A percentile compares a stretch with the other conserved stretches of the same genome.
These are phyloP conservation scores for Odontothrips loti DNA, from an alignment of 2,888 invertebrate species.

Conservation along the genomic window DNA sequence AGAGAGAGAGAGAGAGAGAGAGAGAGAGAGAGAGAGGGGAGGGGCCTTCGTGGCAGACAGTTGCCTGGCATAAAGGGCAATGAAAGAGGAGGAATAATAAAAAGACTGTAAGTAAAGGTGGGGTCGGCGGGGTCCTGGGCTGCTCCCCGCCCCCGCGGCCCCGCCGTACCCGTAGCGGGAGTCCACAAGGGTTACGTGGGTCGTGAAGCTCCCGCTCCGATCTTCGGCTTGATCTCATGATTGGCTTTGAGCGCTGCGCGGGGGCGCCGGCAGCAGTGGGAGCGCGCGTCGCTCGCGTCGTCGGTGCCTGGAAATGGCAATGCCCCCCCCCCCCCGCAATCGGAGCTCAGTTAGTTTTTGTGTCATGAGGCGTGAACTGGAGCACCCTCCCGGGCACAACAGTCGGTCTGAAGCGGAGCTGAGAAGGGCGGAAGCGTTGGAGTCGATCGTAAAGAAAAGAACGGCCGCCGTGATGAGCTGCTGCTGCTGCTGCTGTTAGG, in stretches of 20 bases:
- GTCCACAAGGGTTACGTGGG: no score
- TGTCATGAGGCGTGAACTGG: no score
- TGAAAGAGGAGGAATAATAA: background rate
- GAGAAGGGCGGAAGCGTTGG: background rate
- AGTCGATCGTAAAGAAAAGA: background rate
- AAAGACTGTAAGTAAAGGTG: background rate
- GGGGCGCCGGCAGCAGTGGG: background rate
- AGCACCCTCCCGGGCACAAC: background rate
- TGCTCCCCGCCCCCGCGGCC: no score
- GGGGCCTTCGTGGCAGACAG: no score
- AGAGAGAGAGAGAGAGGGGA: no score
- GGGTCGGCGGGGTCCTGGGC: background rate
- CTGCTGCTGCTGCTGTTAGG: no score
- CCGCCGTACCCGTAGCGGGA: no score
- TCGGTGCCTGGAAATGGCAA: no score
- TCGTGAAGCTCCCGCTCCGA: no score
- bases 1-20: no score
- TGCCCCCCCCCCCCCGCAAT: background rate
- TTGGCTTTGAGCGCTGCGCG: constrained; percentile 3
- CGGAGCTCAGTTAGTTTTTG: background rate
- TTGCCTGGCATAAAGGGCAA: no score
- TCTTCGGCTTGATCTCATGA: background rate
- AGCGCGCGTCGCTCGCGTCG: background rate
- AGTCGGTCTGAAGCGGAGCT: background rate
- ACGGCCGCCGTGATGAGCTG: no score